Evolutionary conservation across 2,113 vertebrate genomes (phyloP).

Genomic region (Fulmarus glacialis): DNA sequence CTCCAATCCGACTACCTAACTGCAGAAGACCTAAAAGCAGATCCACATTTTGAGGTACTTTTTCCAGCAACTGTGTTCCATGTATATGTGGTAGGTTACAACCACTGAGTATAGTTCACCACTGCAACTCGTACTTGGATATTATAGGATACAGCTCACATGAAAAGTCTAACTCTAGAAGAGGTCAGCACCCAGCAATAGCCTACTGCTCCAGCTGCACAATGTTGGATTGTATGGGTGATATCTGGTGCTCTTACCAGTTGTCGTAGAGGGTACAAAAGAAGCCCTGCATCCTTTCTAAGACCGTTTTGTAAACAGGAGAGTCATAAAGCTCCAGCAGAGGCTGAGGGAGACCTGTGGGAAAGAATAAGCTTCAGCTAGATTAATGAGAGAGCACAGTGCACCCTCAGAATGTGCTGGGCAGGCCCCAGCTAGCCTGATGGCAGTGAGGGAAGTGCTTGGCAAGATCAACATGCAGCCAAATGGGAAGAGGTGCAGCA

Average conservation of each 20-base stretch:
- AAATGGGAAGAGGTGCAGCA: neutral
- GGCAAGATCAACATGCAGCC: neutral
- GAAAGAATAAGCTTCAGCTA: neutral
- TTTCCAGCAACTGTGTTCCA: neutral
- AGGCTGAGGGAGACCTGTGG: constrained; percentile 85
- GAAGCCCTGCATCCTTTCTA: constrained; percentile 95
- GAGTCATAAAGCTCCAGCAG: constrained; percentile 85
- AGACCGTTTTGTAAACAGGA: constrained; percentile 84
- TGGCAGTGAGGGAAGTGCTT: accelerated
- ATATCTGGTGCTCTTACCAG: constrained; percentile 79
- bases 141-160: neutral
- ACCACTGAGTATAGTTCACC: neutral
- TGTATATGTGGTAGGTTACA: neutral
- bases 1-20: neutral
- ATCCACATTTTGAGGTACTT: neutral
- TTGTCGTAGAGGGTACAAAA: constrained; percentile 90
- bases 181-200: neutral
- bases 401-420: neutral
- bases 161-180: neutral
- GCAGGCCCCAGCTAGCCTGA: neutral
- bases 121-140: neutral
- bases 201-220: neutral
- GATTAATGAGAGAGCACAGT: neutral
- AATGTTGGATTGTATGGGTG: accelerated
- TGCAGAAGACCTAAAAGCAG: neutral